A percentile compares a stretch with the other conserved stretches of the same genome.
phyloP scores from a whole-genome alignment of 2,797 vertebrate species.

The Nyctibius grandis region DNA sequence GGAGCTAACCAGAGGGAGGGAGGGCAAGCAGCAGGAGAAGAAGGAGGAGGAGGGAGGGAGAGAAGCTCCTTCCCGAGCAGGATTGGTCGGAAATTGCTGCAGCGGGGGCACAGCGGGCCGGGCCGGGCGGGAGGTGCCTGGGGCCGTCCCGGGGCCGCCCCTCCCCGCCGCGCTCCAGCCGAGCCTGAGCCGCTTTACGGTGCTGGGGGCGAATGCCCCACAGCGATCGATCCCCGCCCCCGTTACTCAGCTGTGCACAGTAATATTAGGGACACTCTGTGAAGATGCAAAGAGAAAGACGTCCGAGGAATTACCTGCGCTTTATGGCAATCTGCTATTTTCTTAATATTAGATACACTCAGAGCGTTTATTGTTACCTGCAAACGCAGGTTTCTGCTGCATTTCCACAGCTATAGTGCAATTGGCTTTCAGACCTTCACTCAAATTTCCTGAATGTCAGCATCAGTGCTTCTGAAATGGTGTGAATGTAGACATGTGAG shows the following conservation, averaged over 20 bases:
- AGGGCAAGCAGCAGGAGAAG: rapidly evolving
- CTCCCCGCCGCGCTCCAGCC: not conserved
- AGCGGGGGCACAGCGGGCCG: not conserved
- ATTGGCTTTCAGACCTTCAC: not conserved
- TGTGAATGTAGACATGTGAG: not conserved
- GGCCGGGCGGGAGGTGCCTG: not conserved
- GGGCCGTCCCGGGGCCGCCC: no score
- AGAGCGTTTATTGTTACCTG: rapidly evolving
- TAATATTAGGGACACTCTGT: rapidly evolving
- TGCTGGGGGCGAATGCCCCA: no score
- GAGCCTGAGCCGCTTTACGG: rapidly evolving
- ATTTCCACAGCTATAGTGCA: rapidly evolving
- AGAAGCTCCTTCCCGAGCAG: not conserved
- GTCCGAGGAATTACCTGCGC: rapidly evolving
- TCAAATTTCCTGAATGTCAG: not conserved
- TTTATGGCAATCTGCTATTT: not conserved
- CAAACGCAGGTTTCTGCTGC: not conserved
- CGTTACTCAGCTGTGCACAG: rapidly evolving
- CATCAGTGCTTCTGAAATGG: not conserved
- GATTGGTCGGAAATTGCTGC: constrained; percentile 34
- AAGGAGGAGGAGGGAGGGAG: not conserved
- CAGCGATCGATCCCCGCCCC: rapidly evolving
- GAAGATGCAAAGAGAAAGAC: no score
- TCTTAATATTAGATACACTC: rapidly evolving
- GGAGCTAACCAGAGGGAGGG: no score